phyloP scores from a whole-genome alignment of 2,888 invertebrate species.

The Spisula solida region DNA sequence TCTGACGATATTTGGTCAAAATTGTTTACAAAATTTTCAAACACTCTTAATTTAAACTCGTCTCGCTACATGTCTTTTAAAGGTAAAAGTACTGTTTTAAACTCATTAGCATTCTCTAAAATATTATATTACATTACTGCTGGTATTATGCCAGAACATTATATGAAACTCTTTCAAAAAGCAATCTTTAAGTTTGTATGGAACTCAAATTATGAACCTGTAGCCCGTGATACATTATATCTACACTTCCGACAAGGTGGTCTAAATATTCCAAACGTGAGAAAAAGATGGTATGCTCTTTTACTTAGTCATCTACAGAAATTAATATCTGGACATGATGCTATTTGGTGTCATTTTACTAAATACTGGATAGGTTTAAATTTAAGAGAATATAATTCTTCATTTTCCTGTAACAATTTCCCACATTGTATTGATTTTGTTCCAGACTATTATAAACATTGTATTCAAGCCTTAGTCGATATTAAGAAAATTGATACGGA shows the following conservation, averaged over 20 bases:
- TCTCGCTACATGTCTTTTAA: conserved; percentile 33
- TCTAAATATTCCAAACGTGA: background rate
- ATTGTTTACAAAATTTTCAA: conserved; percentile 55
- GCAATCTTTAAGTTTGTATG: conserved; percentile 52
- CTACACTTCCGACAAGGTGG: conserved; percentile 8
- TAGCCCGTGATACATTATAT: conserved; percentile 28
- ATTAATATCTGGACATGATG: background rate
- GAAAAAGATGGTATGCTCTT: background rate
- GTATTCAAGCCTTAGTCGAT: background rate
- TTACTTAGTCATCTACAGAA: background rate
- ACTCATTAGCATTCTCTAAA: conserved; percentile 53
- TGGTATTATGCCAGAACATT: conserved; percentile 27
- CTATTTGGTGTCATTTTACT: background rate
- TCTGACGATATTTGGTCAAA: conserved; percentile 62
- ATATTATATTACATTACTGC: conserved; percentile 50
- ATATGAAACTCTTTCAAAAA: conserved; percentile 43
- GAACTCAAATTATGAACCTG: conserved; percentile 47
- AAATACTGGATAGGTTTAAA: background rate
- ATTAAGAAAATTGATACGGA: background rate
- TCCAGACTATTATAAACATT: background rate
- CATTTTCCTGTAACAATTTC: background rate
- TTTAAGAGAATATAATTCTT: background rate
- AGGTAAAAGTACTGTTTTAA: conserved; percentile 51
- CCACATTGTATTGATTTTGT: background rate
- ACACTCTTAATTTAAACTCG: conserved; percentile 43